Evolutionary conservation across 2,888 invertebrate species (phyloP).

Genomic region (Nycteola revayana): DNA sequence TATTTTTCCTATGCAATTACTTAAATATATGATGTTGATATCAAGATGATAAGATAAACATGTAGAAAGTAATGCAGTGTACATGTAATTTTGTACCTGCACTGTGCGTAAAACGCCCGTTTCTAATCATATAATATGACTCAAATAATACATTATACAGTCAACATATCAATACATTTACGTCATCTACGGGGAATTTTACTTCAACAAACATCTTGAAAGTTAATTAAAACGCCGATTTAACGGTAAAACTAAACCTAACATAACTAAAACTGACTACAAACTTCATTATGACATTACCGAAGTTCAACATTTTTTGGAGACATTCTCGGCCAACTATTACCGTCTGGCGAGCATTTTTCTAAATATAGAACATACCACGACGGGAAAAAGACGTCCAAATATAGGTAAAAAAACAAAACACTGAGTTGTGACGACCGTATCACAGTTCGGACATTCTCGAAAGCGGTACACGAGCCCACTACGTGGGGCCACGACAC

Average conservation of each 20-base stretch:
- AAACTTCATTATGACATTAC: conserved; percentile 43
- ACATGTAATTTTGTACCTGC: conserved; percentile 22
- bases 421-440: conserved; percentile 63
- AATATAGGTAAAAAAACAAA: conserved; percentile 76
- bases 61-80: conserved; percentile 32
- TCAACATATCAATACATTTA: conserved; percentile 34
- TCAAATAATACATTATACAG: conserved; percentile 38
- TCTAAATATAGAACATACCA: conserved; percentile 79
- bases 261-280: conserved; percentile 34
- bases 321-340: conserved; percentile 58
- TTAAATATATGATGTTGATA: conserved; percentile 25
- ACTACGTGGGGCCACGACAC: conserved; percentile 81
- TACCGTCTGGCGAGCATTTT: conserved; percentile 65
- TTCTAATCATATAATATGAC: conserved; percentile 40
- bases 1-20: conserved; percentile 25
- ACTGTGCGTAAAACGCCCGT: conserved; percentile 24
- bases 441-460: conserved; percentile 71
- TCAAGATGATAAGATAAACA: conserved; percentile 41
- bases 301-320: conserved; percentile 45
- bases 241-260: conserved; percentile 31
- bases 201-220: conserved; percentile 17
- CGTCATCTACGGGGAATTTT: conserved; percentile 36
- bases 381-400: conserved; percentile 73
- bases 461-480: conserved; percentile 70
- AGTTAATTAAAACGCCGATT: conserved; percentile 23